Evolutionary conservation across 2,888 invertebrate species (phyloP).

Genomic region (Tipula unca): DNA sequence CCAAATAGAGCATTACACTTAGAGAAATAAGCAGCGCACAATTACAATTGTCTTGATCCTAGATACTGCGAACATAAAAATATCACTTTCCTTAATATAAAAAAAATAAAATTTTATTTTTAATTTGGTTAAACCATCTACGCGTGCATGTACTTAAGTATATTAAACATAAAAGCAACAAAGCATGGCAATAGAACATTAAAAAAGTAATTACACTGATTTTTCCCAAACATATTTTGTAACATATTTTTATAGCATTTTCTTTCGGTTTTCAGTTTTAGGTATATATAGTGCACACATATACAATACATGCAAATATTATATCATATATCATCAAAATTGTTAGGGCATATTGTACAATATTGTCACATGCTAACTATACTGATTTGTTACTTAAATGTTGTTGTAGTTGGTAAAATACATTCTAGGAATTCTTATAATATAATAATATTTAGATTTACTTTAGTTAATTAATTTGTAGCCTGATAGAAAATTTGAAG

Average conservation of each 20-base stretch:
- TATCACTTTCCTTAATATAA: no score
- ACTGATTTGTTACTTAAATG: no score
- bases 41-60: no score
- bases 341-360: no score
- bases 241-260: background rate
- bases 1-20: background rate
- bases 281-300: background rate
- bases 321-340: background rate
- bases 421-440: no score
- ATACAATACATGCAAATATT: background rate
- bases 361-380: no score
- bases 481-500: no score
- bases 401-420: no score
- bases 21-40: background rate
- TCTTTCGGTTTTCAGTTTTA: background rate
- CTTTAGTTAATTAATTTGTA: no score
- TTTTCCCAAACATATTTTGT: background rate
- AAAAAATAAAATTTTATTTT: background rate
- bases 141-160: background rate
- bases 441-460: no score
- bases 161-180: background rate
- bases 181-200: background rate
- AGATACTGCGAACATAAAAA: no score
- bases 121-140: background rate
- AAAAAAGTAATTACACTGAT: background rate